A percentile compares a stretch with the other conserved stretches of the same genome.
Evolutionary conservation across 2,888 invertebrate genomes (phyloP).

Genomic region (Limnephilus rhombicus): DNA sequence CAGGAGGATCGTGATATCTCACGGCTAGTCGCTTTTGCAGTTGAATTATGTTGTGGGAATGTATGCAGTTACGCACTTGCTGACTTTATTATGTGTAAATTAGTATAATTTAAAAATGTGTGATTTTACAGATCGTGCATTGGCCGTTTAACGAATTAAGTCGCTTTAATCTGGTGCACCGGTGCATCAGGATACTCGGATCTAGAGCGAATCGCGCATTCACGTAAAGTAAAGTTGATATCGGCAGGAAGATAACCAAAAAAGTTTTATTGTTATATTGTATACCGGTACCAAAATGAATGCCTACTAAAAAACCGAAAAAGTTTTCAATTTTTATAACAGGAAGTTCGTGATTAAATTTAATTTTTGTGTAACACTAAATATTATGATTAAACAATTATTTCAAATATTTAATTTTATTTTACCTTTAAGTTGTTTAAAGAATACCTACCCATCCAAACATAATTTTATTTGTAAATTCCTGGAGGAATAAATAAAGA

Average conservation of each 20-base stretch:
- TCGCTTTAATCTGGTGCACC: neutral
- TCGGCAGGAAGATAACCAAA: neutral
- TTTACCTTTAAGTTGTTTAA: too few species aligned
- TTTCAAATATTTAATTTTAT: too few species aligned
- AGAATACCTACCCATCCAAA: too few species aligned
- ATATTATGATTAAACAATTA: too few species aligned
- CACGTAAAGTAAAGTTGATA: neutral
- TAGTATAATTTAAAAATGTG: neutral
- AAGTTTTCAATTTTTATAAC: too few species aligned
- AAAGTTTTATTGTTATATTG: neutral
- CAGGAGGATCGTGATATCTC: neutral
- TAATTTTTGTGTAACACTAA: too few species aligned
- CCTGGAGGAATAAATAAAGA: too few species aligned
- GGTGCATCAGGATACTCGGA: neutral
- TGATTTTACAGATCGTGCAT: neutral
- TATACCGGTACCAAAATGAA: too few species aligned
- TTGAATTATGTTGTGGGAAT: neutral
- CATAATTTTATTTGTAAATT: too few species aligned
- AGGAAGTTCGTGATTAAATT: too few species aligned
- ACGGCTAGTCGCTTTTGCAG: neutral
- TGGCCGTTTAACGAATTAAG: neutral
- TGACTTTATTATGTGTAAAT: neutral
- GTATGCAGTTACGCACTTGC: neutral
- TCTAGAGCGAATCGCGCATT: neutral
- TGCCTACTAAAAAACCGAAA: too few species aligned